Base-by-base conservation (phyloP, 1,140 invertebrate genomes). In the Stegodyphus dumicola region DNA sequence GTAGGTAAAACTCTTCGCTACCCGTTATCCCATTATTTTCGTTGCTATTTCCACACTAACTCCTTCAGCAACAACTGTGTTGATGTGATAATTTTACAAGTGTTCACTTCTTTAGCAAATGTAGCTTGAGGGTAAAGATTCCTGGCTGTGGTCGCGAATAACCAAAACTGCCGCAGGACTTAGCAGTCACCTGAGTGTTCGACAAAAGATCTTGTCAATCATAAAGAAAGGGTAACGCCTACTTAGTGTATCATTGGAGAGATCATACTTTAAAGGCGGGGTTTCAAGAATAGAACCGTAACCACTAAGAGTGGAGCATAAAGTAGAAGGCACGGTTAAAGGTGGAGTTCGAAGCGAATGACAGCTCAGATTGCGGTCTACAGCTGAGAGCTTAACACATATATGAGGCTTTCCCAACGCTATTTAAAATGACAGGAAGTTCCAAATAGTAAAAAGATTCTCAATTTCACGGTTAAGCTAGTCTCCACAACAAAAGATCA, bases 111-210 rank as follows among this genome's bases (percentile, higher is more conserved):
- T 33, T 33, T 33, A 33, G 33, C 7, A 71, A 71, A 71, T 71
- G 69, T 49, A 18, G 48, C 33, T 18, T 71, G 10, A 13, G 49
- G 13, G 13, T 71, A 54, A 75, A 53, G 80, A 75, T 75, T 83
- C 54, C 80, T 67, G 52, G 54, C 56, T 83, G 80, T 56, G 80
- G 80, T 83, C 70, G 69, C 60, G 80, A 83, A 73, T 83, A 75
- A 70, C 70, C 64, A 83, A 83, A 83, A 83, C 80, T 83, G 80
- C 80, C 80, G 70, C 67, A 65, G 80, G 80, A 75, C 80, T 54
- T 66, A 51, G 64, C 48, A 71, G 71, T 83, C 80, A 83, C 80
- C 70, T 83, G 80, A 73, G 60, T 66, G 53, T 71, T 67, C 80
- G 17, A 75, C 54, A 64, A 65, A 53, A 83, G 70, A 33, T 56